Conservation (phyloP, 1,140 invertebrate genomes). For the Tetraneura akinire region DNA sequence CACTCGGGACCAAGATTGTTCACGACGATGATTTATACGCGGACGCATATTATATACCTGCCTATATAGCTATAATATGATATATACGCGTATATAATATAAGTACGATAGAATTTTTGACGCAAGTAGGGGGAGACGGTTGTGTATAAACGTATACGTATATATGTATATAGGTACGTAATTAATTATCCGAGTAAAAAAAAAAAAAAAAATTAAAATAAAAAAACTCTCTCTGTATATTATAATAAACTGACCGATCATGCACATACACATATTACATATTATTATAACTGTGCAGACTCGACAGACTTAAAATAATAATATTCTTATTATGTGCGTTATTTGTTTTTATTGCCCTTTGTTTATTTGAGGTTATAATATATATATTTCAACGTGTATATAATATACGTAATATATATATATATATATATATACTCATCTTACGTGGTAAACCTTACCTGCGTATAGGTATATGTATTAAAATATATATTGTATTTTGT, state of each 20-base stretch:
- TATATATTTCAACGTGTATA: no score
- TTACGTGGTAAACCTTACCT: no score
- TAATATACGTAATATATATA: no score
- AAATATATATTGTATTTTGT: no score
- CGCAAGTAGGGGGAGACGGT: not conserved
- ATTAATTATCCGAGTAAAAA: slow-evolving; percentile 44
- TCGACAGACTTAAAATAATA: not conserved
- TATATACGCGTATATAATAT: not conserved
- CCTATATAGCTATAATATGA: slow-evolving; percentile 14
- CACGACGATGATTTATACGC: slow-evolving; percentile 45
- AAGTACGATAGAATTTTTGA: slow-evolving; percentile 1
- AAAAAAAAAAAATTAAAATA: slow-evolving; percentile 36
- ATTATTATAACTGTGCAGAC: no score
- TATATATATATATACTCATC: no score
- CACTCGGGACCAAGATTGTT: slow-evolving; percentile 21
- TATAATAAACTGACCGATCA: no score
- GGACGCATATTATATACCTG: not conserved
- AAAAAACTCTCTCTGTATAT: not conserved
- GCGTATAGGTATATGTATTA: no score
- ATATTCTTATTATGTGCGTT: not conserved
- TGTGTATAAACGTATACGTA: not conserved
- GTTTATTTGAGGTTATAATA: not conserved
- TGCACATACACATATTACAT: not conserved
- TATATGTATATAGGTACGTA: slow-evolving; percentile 10
- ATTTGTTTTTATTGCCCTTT: slow-evolving; percentile 39